Evolutionary conservation across 37 sponge, comb jelly and placozoan genomes (phyloP).

Genomic region (Bolinopsis microptera): DNA sequence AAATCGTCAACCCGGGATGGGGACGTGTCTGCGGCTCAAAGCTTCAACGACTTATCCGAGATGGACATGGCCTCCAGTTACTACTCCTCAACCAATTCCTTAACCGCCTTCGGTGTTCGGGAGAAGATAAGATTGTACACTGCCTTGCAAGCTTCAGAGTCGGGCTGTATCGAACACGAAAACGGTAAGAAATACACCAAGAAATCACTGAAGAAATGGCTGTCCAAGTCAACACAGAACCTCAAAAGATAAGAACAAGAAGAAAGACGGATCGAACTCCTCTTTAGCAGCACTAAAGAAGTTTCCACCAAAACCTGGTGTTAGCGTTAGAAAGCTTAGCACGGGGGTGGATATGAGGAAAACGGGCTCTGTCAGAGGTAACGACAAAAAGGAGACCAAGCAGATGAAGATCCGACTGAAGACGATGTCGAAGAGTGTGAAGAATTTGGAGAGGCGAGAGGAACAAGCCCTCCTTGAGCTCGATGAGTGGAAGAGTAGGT

Average conservation of each 20-base stretch:
- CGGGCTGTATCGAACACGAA: not conserved
- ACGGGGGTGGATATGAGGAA: not conserved
- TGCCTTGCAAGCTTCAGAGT: not conserved
- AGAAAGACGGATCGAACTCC: not conserved
- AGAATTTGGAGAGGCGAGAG: conserved; percentile 19
- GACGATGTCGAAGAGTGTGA: not conserved
- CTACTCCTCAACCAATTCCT: not conserved
- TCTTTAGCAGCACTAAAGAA: not conserved
- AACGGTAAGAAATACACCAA: not conserved
- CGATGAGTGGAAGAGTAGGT: not conserved
- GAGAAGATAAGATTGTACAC: not conserved
- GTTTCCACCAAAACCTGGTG: not conserved
- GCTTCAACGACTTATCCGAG: not conserved
- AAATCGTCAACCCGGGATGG: not conserved
- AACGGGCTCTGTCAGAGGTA: not conserved
- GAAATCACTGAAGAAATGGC: conserved; percentile 23
- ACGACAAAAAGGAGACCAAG: not conserved
- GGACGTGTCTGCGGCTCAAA: not conserved
- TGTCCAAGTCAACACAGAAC: not conserved
- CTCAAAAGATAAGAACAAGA: not conserved
- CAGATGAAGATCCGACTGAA: not conserved
- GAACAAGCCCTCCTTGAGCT: not conserved
- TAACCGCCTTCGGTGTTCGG: not conserved
- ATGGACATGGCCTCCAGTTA: not conserved
- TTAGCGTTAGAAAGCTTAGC: not conserved